Percentiles rank a stretch among this genome's conserved stretches.
Conservation (phyloP, 1,140 invertebrate genomes). For the Drosophila ficusphila region DNA sequence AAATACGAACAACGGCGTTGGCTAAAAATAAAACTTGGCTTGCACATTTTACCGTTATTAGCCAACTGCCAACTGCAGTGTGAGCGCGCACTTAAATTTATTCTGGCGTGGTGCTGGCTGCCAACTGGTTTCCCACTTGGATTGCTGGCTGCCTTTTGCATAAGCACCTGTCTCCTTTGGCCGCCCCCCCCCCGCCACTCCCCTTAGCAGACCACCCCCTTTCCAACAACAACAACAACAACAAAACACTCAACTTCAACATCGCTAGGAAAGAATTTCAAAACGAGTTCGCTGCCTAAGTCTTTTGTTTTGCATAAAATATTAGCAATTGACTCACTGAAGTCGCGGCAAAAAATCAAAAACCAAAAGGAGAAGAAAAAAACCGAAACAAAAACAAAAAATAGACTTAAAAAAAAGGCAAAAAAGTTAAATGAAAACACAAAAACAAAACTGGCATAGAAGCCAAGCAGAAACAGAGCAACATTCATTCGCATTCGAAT, state of each 20-base stretch:
- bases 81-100: constrained; percentile 65
- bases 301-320: constrained; percentile 66
- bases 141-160: constrained; percentile 55
- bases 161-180: constrained; percentile 77
- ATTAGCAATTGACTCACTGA: constrained; percentile 26
- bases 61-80: constrained; percentile 57
- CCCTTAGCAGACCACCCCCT: constrained; percentile 12
- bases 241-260: background rate
- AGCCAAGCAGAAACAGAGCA: constrained; percentile 10
- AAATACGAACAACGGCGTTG: constrained; percentile 1
- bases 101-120: constrained; percentile 55
- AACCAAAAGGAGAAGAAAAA: constrained; percentile 3
- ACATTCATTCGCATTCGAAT: constrained; percentile 56
- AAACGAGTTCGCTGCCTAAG: constrained; percentile 69
- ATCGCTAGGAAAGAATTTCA: constrained; percentile 62
- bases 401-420: no score
- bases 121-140: constrained; percentile 29
- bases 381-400: background rate
- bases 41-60: constrained; percentile 73
- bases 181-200: background rate
- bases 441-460: background rate
- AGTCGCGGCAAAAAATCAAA: constrained; percentile 6
- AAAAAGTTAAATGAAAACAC: background rate
- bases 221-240: background rate
- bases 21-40: constrained; percentile 40